phyloP scores from a whole-genome alignment of 2,797 vertebrate species.

The Schizopygopsis pylzovi region DNA sequence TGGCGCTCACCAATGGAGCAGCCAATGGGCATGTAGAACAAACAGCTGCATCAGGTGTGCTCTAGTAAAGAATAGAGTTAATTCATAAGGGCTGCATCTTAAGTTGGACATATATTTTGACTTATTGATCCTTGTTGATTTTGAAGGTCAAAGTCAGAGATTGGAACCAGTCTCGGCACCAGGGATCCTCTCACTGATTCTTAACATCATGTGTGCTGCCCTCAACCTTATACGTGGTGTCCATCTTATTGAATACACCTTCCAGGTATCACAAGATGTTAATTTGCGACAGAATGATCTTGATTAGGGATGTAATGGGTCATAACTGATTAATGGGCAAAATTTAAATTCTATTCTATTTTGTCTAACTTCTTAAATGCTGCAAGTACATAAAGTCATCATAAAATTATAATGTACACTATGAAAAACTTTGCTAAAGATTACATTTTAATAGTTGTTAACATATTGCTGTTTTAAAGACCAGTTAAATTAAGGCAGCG shows the following conservation, averaged over 20 bases:
- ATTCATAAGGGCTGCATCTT: neutral
- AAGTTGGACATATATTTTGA: neutral
- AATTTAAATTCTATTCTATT: neutral
- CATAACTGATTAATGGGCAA: neutral
- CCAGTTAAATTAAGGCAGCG: neutral
- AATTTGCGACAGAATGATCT: neutral
- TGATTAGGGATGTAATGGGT: neutral
- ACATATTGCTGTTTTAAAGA: neutral
- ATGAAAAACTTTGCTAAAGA: too few species aligned
- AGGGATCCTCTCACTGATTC: conserved; percentile 90
- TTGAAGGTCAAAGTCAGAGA: conserved; percentile 81
- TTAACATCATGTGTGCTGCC: conserved; percentile 96
- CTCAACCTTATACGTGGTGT: conserved; percentile 93
- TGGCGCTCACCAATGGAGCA: conserved; percentile 79
- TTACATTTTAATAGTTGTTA: neutral
- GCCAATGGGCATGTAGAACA: conserved; percentile 81
- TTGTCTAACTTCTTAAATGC: neutral
- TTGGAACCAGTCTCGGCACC: conserved; percentile 87
- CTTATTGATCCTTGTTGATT: conserved; percentile 15
- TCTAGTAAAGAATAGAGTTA: neutral
- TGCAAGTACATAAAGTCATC: neutral
- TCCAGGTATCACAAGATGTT: conserved; percentile 82
- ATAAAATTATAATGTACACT: neutral
- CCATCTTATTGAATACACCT: conserved; percentile 90
- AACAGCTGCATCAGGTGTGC: conserved; percentile 77